Base-by-base conservation (phyloP, 2,113 vertebrate species). In the Martes martes region DNA sequence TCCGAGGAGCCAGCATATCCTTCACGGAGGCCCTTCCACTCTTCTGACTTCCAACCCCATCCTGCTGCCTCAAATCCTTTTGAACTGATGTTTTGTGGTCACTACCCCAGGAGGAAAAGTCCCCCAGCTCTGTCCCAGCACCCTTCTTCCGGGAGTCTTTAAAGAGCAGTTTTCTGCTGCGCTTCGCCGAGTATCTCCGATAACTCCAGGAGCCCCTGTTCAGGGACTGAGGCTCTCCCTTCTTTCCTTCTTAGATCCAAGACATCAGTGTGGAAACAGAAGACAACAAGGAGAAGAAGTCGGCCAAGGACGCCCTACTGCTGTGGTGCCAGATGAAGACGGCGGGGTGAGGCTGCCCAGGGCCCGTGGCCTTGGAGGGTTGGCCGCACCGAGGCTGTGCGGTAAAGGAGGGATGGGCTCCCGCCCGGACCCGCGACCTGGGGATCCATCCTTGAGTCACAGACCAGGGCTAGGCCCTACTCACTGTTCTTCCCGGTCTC, bases 241-340 rank as follows among this genome's bases (percentile, higher is more conserved):
- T 92, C 36, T 39, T 84, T 73, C 96, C n/a, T 84, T 42, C 79
- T 84, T 87, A 99, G 99, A 99, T 99, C 98, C 99, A 99, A 95
- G 99, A 99, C 98, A 99, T 99, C 98, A 99, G 99, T 13, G 99
- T 99, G 94, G 99, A 99, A 98, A 99, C 99, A 0, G 99, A 99
- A 95, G 99, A 99, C 98, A 99, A 99, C 98, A 99, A 99, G 96
- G 99, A 99, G 98, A 99, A 99, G 94, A 99, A 99, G 94, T 99
- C 99, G 0, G 99, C 99, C 96, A 99, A 99, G 98, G 99, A 99
- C 14, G 99, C 99, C 6, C 98, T 99, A 92, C 98, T 99, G 95
- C 99, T 99, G 63, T 99, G 99, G 99, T 99, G 99, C 98, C 99
- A 99, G 98, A 99, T 99, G 99, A 99, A 99, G 98, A 99, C 99